Evolutionary conservation across 2,113 vertebrate species (phyloP).

Genomic region (Mirza zaza): DNA sequence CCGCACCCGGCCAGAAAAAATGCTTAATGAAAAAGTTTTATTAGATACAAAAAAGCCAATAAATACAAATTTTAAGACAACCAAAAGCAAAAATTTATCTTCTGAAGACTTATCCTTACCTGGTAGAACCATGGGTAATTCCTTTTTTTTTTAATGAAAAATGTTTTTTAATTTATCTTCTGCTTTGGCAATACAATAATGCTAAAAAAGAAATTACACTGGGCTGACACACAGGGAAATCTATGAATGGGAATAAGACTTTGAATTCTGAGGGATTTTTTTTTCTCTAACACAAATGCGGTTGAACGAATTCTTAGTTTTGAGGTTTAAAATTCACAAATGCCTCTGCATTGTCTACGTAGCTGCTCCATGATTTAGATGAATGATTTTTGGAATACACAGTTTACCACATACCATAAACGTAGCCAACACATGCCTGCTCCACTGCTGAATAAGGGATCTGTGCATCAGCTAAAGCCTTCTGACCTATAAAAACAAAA

Average conservation of each 20-base stretch:
- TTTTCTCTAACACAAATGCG: background rate
- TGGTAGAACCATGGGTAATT: background rate
- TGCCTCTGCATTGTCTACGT: background rate
- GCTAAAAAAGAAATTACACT: background rate
- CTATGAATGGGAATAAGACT: background rate
- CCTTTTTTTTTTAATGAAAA: background rate
- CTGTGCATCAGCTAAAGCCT: constrained; percentile 92
- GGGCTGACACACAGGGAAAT: background rate
- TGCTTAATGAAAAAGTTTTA: background rate
- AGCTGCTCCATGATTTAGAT: background rate
- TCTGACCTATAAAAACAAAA: constrained; percentile 85
- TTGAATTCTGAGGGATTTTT: background rate
- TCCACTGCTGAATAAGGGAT: constrained; percentile 92
- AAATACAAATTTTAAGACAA: constrained; percentile 3
- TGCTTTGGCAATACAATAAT: background rate
- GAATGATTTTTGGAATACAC: background rate
- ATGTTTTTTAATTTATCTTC: background rate
- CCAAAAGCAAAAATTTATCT: constrained; percentile 23
- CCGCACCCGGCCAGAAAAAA: too few relatives aligned
- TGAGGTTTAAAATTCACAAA: constrained; percentile 25
- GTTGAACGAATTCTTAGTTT: constrained; percentile 17
- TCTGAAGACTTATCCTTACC: constrained; percentile 13
- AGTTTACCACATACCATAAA: constrained; percentile 89
- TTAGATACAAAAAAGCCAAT: background rate
- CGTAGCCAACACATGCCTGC: constrained; percentile 95